A percentile compares a stretch with the other conserved stretches of the same genome.
Conservation (phyloP, 2,113 vertebrate species). For the Bombycilla garrulus region DNA sequence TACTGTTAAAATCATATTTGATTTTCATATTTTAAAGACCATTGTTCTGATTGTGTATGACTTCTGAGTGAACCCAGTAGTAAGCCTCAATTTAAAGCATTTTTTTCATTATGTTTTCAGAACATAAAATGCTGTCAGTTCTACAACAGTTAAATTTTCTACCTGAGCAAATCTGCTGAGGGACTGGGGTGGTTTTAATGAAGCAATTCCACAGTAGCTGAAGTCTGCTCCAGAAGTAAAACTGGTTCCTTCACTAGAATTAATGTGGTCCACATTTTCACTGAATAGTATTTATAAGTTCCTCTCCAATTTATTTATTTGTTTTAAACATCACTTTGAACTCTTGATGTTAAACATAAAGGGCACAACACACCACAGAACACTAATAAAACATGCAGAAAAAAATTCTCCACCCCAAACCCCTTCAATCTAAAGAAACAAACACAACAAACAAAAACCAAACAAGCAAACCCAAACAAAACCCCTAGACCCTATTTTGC, state of each 20-base stretch:
- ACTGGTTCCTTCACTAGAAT: background rate
- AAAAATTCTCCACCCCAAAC: background rate
- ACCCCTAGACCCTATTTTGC: background rate
- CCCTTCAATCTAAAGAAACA: accelerated
- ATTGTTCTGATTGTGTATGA: background rate
- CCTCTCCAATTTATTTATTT: background rate
- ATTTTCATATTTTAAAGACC: background rate
- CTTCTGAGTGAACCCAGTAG: background rate
- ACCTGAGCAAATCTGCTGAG: background rate
- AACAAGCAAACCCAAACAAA: background rate
- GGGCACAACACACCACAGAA: background rate
- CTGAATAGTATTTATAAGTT: background rate
- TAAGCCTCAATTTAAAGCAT: background rate
- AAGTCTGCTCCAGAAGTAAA: background rate
- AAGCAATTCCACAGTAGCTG: background rate
- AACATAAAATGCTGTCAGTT: background rate
- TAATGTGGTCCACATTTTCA: background rate
- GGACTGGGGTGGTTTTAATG: background rate
- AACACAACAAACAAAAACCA: background rate
- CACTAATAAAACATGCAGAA: background rate
- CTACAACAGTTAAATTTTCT: background rate
- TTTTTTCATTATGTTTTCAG: background rate
- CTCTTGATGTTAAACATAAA: background rate
- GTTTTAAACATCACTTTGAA: background rate
- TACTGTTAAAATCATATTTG: background rate